Base-by-base conservation (phyloP, 2,888 invertebrate genomes). In the Eristalis intricaria region DNA sequence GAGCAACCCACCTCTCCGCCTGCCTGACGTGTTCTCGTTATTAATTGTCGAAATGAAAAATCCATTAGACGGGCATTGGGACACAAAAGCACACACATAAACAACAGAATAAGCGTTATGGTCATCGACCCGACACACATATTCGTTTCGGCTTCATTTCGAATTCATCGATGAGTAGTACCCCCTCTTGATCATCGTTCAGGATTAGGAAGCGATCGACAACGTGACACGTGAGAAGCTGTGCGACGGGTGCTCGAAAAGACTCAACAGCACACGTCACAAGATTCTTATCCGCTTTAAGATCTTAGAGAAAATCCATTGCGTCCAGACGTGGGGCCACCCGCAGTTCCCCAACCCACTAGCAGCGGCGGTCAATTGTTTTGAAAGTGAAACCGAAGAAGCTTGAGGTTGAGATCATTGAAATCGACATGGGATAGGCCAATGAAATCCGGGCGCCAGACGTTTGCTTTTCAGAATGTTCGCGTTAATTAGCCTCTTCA, bases 41-140 rank as follows among this genome's bases (percentile, higher is more conserved):
- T 65, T 65, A 65, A 65, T 65, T 65, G 38, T 65, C 22, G 38
- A 50, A 50, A 50, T 38, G 38, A 65, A 65, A 65, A 35, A 65
- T 22, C 64, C 64, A 65, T 65, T 64, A 64, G 64, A 64, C 35
- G 19, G 43, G 15, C 43, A 43, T 43, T 43, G 15, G 15, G 29
- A 26, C 15, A 23, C 26, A 29, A 26, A 15, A 11, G 10, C 13
- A 10, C 22, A 60, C 7, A 61, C 15, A 61, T n/a, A n/a, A n/a
- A n/a, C n/a, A 26, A 7, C 61, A 22, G 13, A 65, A 65, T 13
- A 65, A 35, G 22, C 32, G 64, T 65, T 65, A 65, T 65, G 64
- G 64, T 65, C 64, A 35, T 65, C 64, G 64, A 65, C 64, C 64
- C 64, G 38, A 65, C 19, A 35, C 22, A 35, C 22, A 38, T 29